A percentile compares a stretch with the other conserved stretches of the same genome.
Evolutionary conservation across 2,888 invertebrate genomes (phyloP).

Genomic region (Palloptera scutellata): DNA sequence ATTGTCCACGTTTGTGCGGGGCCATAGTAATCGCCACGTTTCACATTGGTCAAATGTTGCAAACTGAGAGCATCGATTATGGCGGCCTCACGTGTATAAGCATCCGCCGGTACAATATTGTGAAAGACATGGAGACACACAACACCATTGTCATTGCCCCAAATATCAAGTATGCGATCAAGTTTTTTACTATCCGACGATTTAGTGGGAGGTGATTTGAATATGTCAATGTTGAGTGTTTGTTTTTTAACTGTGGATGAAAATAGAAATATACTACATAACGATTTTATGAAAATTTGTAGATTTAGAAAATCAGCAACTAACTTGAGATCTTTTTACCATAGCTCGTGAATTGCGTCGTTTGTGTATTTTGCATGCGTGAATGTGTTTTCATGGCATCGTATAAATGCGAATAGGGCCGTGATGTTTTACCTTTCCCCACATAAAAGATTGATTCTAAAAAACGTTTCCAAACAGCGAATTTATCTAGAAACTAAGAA

Average conservation of each 20-base stretch:
- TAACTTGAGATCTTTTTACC: conserved; percentile 40
- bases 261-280: not conserved
- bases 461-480: conserved; percentile 78
- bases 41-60: conserved; percentile 78
- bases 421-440: conserved; percentile 89
- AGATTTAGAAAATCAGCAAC: conserved; percentile 14
- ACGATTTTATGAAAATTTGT: conserved; percentile 14
- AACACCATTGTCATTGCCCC: conserved; percentile 84
- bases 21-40: conserved; percentile 85
- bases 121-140: conserved; percentile 91
- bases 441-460: conserved; percentile 91
- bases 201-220: conserved; percentile 49
- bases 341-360: conserved; percentile 22
- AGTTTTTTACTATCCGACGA: conserved; percentile 68
- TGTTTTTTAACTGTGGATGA: conserved; percentile 38
- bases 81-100: conserved; percentile 88
- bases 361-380: conserved; percentile 37
- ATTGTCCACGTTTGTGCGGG: conserved; percentile 76
- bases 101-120: conserved; percentile 89
- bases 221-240: conserved; percentile 38
- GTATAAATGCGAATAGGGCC: conserved; percentile 91
- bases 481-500: conserved; percentile 56
- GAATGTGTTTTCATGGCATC: conserved; percentile 75
- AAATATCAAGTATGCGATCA: conserved; percentile 84
- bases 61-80: conserved; percentile 90